Conservation (phyloP, 1,140 invertebrate genomes). For the Listronotus bonariensis region DNA sequence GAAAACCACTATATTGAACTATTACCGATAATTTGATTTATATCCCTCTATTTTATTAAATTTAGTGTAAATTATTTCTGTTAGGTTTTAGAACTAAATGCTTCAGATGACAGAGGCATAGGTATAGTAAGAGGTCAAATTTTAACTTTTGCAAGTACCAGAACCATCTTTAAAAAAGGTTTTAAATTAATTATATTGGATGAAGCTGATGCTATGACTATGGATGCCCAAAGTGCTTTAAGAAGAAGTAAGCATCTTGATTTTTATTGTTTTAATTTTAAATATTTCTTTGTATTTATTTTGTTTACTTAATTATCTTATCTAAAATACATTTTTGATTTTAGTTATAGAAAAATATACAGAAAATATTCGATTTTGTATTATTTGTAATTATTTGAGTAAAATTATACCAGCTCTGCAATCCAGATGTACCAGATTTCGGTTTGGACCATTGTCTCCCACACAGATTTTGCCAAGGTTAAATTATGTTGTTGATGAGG, state of each 20-base stretch:
- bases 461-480: slow-evolving; percentile 91
- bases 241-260: slow-evolving; percentile 77
- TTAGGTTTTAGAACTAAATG: slow-evolving; percentile 91
- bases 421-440: slow-evolving; percentile 95
- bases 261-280: slow-evolving; percentile 5
- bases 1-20: too few relatives aligned
- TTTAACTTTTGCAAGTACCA: slow-evolving; percentile 94
- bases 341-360: slow-evolving; percentile 96
- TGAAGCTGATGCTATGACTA: slow-evolving; percentile 99
- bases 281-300: background rate
- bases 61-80: slow-evolving; percentile 36
- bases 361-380: slow-evolving; percentile 96
- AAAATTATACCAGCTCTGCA: slow-evolving; percentile 99
- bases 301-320: slow-evolving; percentile 13
- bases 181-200: slow-evolving; percentile 98
- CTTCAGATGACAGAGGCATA: slow-evolving; percentile 98
- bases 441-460: slow-evolving; percentile 91
- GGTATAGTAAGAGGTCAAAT: slow-evolving; percentile 94
- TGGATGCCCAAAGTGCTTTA: slow-evolving; percentile 98
- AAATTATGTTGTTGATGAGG: slow-evolving; percentile 80
- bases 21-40: too few relatives aligned
- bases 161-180: slow-evolving; percentile 91
- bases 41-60: too few relatives aligned
- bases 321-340: slow-evolving; percentile 28
- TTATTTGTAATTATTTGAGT: slow-evolving; percentile 98